These are phyloP conservation scores for Chymomyza amoena DNA, from an alignment of 2,888 invertebrate species.

Conservation along the genomic window DNA sequence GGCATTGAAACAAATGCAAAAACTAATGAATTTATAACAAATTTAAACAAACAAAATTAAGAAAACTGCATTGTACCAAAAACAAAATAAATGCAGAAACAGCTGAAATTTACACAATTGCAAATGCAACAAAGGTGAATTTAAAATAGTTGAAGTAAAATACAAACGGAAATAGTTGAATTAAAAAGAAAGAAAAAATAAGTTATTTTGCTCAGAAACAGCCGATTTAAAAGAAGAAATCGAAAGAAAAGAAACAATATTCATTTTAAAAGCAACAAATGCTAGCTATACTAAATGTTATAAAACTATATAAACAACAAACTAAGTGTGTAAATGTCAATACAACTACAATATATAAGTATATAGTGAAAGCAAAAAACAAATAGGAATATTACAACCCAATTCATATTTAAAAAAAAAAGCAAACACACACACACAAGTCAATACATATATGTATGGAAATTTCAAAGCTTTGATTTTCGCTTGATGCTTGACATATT, in stretches of 20 bases:
- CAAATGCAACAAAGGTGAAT: not conserved
- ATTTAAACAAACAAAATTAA: not conserved
- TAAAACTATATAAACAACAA: not conserved
- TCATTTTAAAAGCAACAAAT: not conserved
- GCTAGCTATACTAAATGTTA: not conserved
- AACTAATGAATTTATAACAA: not conserved
- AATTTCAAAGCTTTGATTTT: conserved; percentile 7
- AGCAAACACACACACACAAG: no score
- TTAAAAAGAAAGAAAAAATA: not conserved
- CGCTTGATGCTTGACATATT: not conserved
- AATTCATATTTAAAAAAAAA: conserved; percentile 23
- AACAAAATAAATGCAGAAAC: not conserved
- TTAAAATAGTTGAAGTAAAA: not conserved
- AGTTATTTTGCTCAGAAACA: conserved; percentile 7
- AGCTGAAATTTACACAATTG: not conserved
- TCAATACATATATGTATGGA: conserved; percentile 18
- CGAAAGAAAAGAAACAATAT: not conserved
- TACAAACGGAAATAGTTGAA: not conserved
- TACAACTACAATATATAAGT: conserved; percentile 12
- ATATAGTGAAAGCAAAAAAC: not conserved
- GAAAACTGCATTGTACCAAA: not conserved
- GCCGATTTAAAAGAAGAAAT: conserved; percentile 5
- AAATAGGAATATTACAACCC: not conserved
- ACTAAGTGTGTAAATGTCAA: conserved; percentile 9
- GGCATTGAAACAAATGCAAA: no score